Evolutionary conservation across 92 coral and sea anemone species (phyloP), one percentile per base, ranked within the genome.

Genomic region (Phenganax marumi): DNA sequence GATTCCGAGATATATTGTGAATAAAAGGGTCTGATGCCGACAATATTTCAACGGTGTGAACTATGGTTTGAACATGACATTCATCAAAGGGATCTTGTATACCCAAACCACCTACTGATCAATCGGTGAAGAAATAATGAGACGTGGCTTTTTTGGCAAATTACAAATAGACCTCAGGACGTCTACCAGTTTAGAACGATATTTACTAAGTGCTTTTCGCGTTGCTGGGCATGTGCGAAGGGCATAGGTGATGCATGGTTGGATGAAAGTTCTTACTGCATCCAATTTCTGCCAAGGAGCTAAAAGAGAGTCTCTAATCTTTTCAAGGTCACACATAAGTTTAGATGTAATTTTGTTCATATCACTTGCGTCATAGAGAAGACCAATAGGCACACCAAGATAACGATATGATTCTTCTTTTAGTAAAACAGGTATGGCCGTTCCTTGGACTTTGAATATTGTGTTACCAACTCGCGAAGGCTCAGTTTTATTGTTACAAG

Each of bases 271-370:
- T 26, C 85, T 60, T 55, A 81, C 65, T 22, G 85, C 76, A 43
- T 81, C 84, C 12, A 80, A 76, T 48, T 80, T 80, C 76, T 80
- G 84, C 84, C 84, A 80, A n/a, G 84, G 84, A 3, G 84, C 76
- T 13, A 80, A 76, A 16, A 18, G 75, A 46, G 84, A 80, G 18
- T 51, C 75, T 26, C 21, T 16, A 46, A 80, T 64, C 50, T 68
- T 70, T 50, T 64, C 52, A 12, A 80, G 84, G 62, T 80, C 84
- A n/a, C 26, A 21, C 39, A 48, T 52, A 24, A 80, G 84, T 21
- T 48, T 49, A 7, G 25, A 21, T 13, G 63, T 23, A 39, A 80
- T 80, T n/a, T 24, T 43, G 9, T 23, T 11, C 47, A 80, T 48
- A 53, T 80, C 84, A 17, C 60, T 46, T 14, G 61, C 48, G 33